Evolutionary conservation across 2,113 vertebrate species (phyloP).

Genomic region (Hylia prasina): DNA sequence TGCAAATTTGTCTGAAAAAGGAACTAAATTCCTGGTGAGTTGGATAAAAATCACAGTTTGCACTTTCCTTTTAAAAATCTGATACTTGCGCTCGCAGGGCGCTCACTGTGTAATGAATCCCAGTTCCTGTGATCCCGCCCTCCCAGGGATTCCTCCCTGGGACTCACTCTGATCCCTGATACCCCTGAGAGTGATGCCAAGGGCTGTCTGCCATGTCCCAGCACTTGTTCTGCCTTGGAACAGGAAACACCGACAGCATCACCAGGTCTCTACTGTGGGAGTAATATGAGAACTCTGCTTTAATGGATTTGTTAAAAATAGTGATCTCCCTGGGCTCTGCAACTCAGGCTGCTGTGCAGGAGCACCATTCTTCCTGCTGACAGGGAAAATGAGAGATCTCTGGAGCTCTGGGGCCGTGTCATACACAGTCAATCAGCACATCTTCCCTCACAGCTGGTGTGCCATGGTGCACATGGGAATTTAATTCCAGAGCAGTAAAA

Average conservation of each 20-base stretch:
- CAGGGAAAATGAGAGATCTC: neutral
- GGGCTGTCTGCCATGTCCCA: neutral
- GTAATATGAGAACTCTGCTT: neutral
- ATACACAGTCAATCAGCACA: neutral
- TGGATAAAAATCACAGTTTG: neutral
- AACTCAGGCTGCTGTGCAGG: neutral
- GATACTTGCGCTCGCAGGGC: fast-evolving
- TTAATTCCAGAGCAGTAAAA: neutral
- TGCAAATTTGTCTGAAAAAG: neutral
- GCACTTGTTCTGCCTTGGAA: neutral
- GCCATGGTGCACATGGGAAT: neutral
- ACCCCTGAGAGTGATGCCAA: neutral
- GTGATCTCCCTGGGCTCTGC: neutral
- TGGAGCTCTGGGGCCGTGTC: neutral
- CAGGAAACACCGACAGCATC: neutral
- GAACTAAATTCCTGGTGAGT: neutral
- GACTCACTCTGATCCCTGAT: neutral
- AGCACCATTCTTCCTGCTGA: neutral
- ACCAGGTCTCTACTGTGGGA: neutral
- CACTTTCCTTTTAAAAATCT: neutral
- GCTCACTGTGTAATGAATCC: neutral
- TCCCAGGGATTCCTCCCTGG: neutral
- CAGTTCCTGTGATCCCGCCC: neutral
- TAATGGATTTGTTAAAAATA: neutral
- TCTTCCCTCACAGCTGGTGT: neutral